A percentile compares a stretch with the other conserved stretches of the same genome.
phyloP scores from a whole-genome alignment of 2,888 invertebrate genomes.

The Troides aeacus region DNA sequence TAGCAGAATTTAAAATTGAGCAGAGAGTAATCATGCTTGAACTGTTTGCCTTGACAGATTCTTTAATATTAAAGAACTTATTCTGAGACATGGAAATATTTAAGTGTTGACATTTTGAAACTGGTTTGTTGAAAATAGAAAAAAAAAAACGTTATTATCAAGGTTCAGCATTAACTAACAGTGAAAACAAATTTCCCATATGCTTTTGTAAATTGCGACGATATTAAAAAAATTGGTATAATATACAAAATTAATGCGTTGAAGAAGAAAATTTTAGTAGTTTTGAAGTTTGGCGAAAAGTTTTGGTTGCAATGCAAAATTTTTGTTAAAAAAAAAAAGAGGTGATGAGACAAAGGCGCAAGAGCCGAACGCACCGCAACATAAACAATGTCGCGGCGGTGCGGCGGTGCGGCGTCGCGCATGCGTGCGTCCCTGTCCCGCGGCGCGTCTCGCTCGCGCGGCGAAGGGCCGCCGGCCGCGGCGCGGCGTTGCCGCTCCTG shows the following conservation, averaged over 20 bases:
- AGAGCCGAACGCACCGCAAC: conserved; percentile 17
- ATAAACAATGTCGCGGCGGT: conserved; percentile 11
- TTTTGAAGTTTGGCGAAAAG: no score
- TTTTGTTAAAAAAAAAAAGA: conserved; percentile 14
- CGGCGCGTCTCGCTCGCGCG: conserved; percentile 26
- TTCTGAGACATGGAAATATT: not conserved
- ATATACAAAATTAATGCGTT: not conserved
- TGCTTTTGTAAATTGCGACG: not conserved
- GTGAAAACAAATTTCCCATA: not conserved
- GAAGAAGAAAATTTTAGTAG: not conserved
- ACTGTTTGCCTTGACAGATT: no score
- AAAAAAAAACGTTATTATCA: conserved; percentile 7
- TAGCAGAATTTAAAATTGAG: no score
- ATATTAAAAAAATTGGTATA: not conserved
- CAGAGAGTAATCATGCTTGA: no score
- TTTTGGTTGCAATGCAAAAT: conserved; percentile 2
- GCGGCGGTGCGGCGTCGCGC: conserved; percentile 1
- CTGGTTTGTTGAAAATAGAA: conserved; percentile 8
- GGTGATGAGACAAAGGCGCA: conserved; percentile 10
- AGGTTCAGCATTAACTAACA: not conserved
- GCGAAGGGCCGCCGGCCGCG: conserved; percentile 25
- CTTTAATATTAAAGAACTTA: no score
- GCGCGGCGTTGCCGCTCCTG: conserved; percentile 28
- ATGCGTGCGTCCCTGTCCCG: conserved; percentile 13
- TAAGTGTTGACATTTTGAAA: conserved; percentile 13